Evolutionary conservation across 2,113 vertebrate genomes (phyloP).

Genomic region (Theristicus caerulescens): DNA sequence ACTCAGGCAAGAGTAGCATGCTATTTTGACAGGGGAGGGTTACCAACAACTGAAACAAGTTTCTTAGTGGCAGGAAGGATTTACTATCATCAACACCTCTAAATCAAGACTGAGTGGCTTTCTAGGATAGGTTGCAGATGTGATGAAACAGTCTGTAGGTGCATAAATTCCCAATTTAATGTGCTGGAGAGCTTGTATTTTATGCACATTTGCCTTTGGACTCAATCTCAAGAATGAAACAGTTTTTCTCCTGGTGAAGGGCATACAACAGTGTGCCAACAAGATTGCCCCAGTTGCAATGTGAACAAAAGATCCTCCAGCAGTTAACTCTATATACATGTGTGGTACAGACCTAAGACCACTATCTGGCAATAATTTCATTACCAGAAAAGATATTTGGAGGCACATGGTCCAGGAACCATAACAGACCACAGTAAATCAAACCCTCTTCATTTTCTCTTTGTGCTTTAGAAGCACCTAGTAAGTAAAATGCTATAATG

Average conservation of each 20-base stretch:
- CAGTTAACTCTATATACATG: not conserved
- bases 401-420: not conserved
- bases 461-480: not conserved
- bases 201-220: not conserved
- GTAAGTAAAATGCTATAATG: not conserved
- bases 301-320: not conserved
- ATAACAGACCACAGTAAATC: not conserved
- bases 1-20: not conserved
- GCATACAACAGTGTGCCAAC: not conserved
- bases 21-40: not conserved
- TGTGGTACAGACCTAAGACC: not conserved
- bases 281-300: not conserved
- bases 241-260: not conserved
- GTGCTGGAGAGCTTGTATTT: not conserved
- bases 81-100: not conserved
- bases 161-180: not conserved
- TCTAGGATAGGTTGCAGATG: not conserved
- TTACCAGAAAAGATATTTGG: not conserved
- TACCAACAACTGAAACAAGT: not conserved
- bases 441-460: not conserved
- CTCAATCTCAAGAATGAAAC: not conserved
- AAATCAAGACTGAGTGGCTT: not conserved
- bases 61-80: not conserved
- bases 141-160: not conserved
- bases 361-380: not conserved